Evolutionary conservation across 2,113 vertebrate genomes (phyloP), one percentile per base, ranked within the genome.

Genomic region (Tonatia bakeri): DNA sequence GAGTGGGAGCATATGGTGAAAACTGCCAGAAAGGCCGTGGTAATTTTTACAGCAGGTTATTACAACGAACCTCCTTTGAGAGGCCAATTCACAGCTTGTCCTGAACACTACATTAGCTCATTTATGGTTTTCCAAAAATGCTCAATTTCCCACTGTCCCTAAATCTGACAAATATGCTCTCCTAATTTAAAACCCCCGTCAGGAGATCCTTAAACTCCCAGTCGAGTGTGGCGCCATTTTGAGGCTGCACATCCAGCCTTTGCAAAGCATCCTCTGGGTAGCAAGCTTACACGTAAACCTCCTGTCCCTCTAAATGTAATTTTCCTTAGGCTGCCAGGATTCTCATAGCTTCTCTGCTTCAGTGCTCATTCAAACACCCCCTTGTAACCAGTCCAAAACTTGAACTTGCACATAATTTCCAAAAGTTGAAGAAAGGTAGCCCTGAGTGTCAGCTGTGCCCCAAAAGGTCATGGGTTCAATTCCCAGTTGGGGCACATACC

Each of bases 71-170:
- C 91, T 98, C 96, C 94, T 92, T 67, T 22, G 94, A 96, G 59
- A 95, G 59, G 95, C 70, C 90, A 86, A 69, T 17, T 97, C 96
- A 90, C 94, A 98, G 97, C 96, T 96, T 97, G 26, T 54, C 61
- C 93, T 94, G 87, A 97, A 61, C 85, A 97, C 36, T 77, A 95
- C 82, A 73, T 86, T 47, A 97, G 94, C 69, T 94, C 95, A 95
- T 94, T 94, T 88, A 94, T 70, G 76, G 28, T 40, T 96, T 95
- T 90, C 94, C 59, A 92, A 94, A 96, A 90, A 82, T 26, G 84
- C 52, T 87, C 33, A 13, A 93, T 90, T 96, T 97, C 84, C 76
- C 45, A 87, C 94, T 50, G 47, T 90, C 84, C 82, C 17, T 52
- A 93, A 85, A 92, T 72, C 77, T 85, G 67, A 92, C 81, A 95